Base-by-base conservation (phyloP, 2,888 invertebrate genomes). In the Drosophila maculinotata region DNA sequence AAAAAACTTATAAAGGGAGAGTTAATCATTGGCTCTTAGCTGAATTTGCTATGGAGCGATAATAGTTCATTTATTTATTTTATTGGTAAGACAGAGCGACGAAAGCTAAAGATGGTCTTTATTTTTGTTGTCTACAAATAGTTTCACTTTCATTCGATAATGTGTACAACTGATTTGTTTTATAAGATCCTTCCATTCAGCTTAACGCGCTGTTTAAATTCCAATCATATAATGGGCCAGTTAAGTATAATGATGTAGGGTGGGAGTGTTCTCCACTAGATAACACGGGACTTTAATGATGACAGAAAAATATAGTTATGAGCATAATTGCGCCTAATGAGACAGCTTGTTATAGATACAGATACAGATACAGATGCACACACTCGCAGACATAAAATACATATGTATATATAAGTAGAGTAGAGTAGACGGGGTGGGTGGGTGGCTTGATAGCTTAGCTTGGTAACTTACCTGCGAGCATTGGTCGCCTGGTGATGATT, bases 401-500 rank as follows among this genome's bases (percentile, higher is more conserved):
- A 48, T 14, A 47, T 28, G 20, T 15, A 26, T 14, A 42, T 8
- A 28, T 47, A 12, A 17, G 45, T 38, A 38, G 28, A 33, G 25
- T 42, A n/a, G 15, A 15, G 26, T n/a, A 28, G 42, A 8, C n/a
- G n/a, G n/a, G n/a, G 35, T 17, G 38, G 10, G 23, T 26, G 42
- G 20, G 20, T 20, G 2, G 33, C 33, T 31, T 33, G 35, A 17
- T n/a, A 6, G 9, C 12, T 9, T 23, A 14, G 15, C n/a, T n/a
- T 45, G 31, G n/a, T 10, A 45, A 80, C 90, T 89, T 89, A 90
- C 89, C 89, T 89, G 68, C 87, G 87, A 47, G 90, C 81, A 75
- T 83, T 86, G 52, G 79, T 87, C 65, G 88, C 75, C 67, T 86
- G 86, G 33, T 81, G 79, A 20, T 64, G 59, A 8, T 68, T 44